phyloP scores from a whole-genome alignment of 2,888 invertebrate species.

The Nematopogon swammerdamellus region DNA sequence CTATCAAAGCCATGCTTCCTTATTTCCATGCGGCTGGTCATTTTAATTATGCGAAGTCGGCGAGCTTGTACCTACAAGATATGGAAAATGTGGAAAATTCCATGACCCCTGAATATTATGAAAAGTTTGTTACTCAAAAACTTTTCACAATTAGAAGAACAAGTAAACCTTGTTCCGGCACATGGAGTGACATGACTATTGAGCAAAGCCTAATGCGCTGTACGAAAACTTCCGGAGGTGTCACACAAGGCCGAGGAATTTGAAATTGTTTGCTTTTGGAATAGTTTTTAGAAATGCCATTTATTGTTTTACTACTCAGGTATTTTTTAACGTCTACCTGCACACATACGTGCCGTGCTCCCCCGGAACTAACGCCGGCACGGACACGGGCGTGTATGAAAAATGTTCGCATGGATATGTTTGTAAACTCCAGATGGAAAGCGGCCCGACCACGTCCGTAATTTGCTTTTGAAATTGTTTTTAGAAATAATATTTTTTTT shows the following conservation, averaged over 20 bases:
- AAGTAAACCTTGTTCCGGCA: conserved; percentile 6
- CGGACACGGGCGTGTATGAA: conserved; percentile 7
- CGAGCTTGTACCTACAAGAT: conserved; percentile 1
- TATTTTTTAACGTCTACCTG: too few species aligned
- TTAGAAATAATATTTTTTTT: too few species aligned
- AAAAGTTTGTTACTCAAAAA: too few species aligned
- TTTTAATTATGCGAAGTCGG: conserved; percentile 8
- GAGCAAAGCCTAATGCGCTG: conserved; percentile 19
- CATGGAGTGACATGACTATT: conserved; percentile 17
- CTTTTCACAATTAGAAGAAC: neutral
- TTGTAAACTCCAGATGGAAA: too few species aligned
- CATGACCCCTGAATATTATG: too few species aligned
- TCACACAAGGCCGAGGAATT: conserved; percentile 15
- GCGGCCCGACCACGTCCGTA: too few species aligned
- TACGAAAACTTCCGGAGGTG: conserved; percentile 14
- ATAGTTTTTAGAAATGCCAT: conserved; percentile 13
- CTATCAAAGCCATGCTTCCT: conserved; percentile 18
- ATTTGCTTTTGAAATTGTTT: too few species aligned
- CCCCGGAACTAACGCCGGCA: too few species aligned
- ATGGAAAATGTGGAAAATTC: neutral
- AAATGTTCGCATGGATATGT: too few species aligned
- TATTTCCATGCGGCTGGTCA: conserved; percentile 21
- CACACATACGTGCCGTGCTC: too few species aligned
- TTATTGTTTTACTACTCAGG: conserved; percentile 12
- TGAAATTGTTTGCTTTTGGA: conserved; percentile 14